Percentiles rank a stretch among this genome's conserved stretches.
phyloP scores from a whole-genome alignment of 2,888 invertebrate species.

The Andrena minutula region DNA sequence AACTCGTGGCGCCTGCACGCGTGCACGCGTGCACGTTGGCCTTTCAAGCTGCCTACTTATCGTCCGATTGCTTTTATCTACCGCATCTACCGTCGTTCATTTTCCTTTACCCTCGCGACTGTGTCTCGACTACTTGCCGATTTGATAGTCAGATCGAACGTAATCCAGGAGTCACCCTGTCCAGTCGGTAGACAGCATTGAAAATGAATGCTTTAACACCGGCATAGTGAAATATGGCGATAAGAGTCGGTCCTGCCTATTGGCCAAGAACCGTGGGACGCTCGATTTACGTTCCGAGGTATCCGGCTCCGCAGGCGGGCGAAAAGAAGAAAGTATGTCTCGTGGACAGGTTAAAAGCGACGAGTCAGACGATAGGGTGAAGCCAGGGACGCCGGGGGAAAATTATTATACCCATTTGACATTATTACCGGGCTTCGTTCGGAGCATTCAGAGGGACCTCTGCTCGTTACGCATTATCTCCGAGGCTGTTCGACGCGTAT shows the following conservation, averaged over 20 bases:
- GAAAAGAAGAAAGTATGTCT: neutral
- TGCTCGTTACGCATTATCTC: conserved; percentile 48
- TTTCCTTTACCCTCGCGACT: neutral
- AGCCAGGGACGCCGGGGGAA: conserved; percentile 33
- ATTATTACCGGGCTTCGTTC: conserved; percentile 63
- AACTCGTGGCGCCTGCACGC: conserved; percentile 30
- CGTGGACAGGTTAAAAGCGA: conserved; percentile 27
- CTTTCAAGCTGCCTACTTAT: conserved; percentile 38
- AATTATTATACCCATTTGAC: conserved; percentile 62
- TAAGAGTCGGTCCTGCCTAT: neutral
- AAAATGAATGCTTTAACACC: too few species aligned
- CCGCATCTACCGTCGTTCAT: conserved; percentile 5
- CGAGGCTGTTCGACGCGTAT: conserved; percentile 21
- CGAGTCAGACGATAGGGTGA: conserved; percentile 44
- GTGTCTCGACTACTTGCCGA: neutral
- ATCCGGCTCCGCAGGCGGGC: neutral
- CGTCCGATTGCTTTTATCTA: conserved; percentile 24
- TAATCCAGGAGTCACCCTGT: too few species aligned
- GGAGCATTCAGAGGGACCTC: conserved; percentile 40
- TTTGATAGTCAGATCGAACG: too few species aligned
- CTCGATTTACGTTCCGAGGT: neutral
- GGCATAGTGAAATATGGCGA: neutral
- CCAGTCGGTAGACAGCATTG: too few species aligned
- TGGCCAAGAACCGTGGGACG: neutral
- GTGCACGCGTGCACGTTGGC: conserved; percentile 13